These are phyloP conservation scores for Chamaea fasciata DNA, from an alignment of 2,113 vertebrate genomes.

Conservation along the genomic window DNA sequence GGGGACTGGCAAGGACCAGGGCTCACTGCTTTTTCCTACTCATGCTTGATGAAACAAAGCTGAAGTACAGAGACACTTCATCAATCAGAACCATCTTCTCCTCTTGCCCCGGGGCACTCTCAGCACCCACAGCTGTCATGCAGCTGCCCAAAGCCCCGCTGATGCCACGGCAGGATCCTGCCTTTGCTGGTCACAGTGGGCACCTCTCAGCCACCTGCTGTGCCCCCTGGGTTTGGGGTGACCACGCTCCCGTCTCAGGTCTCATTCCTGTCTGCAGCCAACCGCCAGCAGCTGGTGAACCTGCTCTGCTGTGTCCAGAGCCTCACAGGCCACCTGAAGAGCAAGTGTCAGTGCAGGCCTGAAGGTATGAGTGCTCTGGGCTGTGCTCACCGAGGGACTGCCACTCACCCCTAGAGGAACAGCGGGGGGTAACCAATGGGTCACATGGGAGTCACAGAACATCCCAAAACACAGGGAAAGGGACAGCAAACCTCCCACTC, in stretches of 20 bases:
- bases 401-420: rapidly evolving
- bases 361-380: neutral
- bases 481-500: neutral
- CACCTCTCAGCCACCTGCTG: neutral
- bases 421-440: neutral
- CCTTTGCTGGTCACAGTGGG: neutral
- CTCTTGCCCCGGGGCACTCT: neutral
- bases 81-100: rapidly evolving
- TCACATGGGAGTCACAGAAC: neutral
- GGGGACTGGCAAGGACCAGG: neutral
- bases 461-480: neutral
- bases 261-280: neutral
- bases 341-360: neutral
- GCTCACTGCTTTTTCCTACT: neutral
- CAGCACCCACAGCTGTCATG: rapidly evolving
- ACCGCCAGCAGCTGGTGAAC: conserved; percentile 32
- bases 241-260: rapidly evolving
- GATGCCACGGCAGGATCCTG: rapidly evolving
- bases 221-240: neutral
- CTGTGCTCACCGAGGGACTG: rapidly evolving
- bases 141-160: neutral
- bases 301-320: conserved; percentile 3
- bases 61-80: neutral
- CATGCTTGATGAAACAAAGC: neutral
- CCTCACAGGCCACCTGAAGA: conserved; percentile 27